Base-by-base conservation (phyloP, 2,113 vertebrate genomes). In the Ornithorhynchus anatinus region DNA sequence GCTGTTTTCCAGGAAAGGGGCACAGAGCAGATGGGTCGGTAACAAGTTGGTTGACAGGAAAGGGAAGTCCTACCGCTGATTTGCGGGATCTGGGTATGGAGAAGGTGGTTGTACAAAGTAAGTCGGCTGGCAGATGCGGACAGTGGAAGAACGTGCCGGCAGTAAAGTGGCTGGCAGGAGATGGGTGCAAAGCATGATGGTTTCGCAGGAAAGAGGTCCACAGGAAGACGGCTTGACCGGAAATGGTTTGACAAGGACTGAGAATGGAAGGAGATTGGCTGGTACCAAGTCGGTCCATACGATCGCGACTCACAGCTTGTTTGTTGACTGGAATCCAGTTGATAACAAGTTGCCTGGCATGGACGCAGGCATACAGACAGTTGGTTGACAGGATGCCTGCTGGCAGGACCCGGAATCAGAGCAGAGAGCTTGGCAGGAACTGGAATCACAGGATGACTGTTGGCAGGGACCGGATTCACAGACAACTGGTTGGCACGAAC, bases 181-280 rank as follows among this genome's bases (percentile, higher is more conserved):
- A 51, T 16, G 2, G 48, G n/a, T n/a, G n/a, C n/a, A n/a, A n/a
- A n/a, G n/a, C n/a, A n/a, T n/a, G n/a, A n/a, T n/a, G n/a, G 44
- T 17, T 17, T 12, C n/a, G n/a, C n/a, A 72, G 59, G 48, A 15
- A 61, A 51, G 16, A 3, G 48, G n/a, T n/a, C n/a, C n/a, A n/a
- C n/a, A 72, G 59, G 48, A 15, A 61, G 47, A 16, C 2, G 48
- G 44, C 20, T 54, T 12, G 12, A 59, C 75, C 23, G 75, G 65
- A 62, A 38, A 19, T 8, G 16, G 14, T 5, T n/a, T 23, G 62
- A 20, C 63, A 75, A 66, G 69, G 27, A 25, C 79, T 36, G 9
- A 72, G 56, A 50, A 84, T 2, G 6, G 6, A 58, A 84, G 66
- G 65, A 81, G 43, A 84, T 20, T 2, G 75, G 80, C 27, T 85